phyloP scores from a whole-genome alignment of 2,113 vertebrate genomes.

The Burhinus bistriatus region DNA sequence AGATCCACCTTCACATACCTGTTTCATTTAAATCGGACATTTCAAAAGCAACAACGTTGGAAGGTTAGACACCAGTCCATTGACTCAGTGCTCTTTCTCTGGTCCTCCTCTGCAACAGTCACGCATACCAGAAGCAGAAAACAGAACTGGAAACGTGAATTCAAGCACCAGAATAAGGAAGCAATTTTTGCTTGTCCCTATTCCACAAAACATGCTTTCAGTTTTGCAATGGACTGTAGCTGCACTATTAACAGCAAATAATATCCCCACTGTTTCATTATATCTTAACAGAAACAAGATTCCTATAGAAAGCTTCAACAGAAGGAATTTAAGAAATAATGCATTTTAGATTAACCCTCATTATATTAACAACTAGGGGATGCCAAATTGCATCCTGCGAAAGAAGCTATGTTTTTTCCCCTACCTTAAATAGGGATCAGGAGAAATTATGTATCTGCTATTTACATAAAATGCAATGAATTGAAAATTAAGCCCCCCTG shows the following conservation, averaged over 20 bases:
- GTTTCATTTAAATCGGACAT: slow-evolving; percentile 11
- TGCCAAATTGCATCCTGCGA: not conserved
- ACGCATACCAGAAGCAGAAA: slow-evolving; percentile 14
- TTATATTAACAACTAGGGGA: not conserved
- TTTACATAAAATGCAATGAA: not conserved
- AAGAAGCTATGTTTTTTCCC: not conserved
- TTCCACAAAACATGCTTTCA: slow-evolving; percentile 66
- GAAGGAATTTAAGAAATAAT: slow-evolving; percentile 23
- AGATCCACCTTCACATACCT: slow-evolving; percentile 11
- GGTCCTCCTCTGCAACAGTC: not conserved
- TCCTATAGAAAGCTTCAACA: slow-evolving; percentile 37
- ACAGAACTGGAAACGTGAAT: slow-evolving; percentile 58
- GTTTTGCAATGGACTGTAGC: slow-evolving; percentile 45
- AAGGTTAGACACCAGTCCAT: slow-evolving; percentile 4
- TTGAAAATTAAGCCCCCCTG: not conserved
- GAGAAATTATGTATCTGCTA: not conserved
- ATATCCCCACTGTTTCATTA: slow-evolving; percentile 51
- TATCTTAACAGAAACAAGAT: slow-evolving; percentile 47
- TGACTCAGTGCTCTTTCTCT: not conserved
- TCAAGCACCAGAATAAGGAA: slow-evolving; percentile 62
- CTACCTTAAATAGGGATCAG: not conserved
- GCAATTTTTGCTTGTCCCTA: slow-evolving; percentile 42
- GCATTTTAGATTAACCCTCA: not conserved
- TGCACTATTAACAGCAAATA: slow-evolving; percentile 54
- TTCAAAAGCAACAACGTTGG: not conserved